These are phyloP conservation scores for Fregata magnificens DNA, from an alignment of 2,113 vertebrate genomes.

Conservation along the genomic window DNA sequence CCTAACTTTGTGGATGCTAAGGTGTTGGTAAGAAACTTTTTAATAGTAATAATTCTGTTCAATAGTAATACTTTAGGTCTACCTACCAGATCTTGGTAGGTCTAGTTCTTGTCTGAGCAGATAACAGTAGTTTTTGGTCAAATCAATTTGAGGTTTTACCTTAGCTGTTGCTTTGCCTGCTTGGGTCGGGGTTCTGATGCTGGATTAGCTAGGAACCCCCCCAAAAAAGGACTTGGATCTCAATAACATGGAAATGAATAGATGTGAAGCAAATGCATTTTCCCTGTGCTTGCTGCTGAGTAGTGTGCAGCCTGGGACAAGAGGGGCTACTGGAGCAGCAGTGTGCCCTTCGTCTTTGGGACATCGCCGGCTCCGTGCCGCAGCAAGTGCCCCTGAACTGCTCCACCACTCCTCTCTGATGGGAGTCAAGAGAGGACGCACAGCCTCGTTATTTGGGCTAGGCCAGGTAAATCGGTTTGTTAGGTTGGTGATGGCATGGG, in stretches of 20 bases:
- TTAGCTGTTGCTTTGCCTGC: not conserved
- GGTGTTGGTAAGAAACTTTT: not conserved
- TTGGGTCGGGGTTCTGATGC: not conserved
- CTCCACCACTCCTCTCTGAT: not conserved
- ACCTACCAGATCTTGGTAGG: not conserved
- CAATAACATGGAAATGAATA: not conserved
- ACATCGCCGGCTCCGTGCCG: rapidly evolving
- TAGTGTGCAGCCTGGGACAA: not conserved
- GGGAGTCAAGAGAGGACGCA: not conserved
- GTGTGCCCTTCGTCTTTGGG: not conserved
- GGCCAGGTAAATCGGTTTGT: not conserved
- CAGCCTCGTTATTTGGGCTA: not conserved
- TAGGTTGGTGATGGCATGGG: not conserved
- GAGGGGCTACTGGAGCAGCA: not conserved
- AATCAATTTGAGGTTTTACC: not conserved
- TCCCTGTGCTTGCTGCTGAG: not conserved
- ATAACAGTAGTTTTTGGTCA: not conserved
- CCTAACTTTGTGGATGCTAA: not conserved
- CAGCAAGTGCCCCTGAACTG: not conserved
- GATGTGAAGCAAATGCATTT: not conserved
- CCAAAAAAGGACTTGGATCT: not conserved
- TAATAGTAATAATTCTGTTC: not conserved
- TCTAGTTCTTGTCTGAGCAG: not conserved
- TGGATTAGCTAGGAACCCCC: not conserved
- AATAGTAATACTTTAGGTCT: not conserved